These are phyloP conservation scores for Epinotia demarniana DNA, from an alignment of 2,888 invertebrate species.

Conservation along the genomic window DNA sequence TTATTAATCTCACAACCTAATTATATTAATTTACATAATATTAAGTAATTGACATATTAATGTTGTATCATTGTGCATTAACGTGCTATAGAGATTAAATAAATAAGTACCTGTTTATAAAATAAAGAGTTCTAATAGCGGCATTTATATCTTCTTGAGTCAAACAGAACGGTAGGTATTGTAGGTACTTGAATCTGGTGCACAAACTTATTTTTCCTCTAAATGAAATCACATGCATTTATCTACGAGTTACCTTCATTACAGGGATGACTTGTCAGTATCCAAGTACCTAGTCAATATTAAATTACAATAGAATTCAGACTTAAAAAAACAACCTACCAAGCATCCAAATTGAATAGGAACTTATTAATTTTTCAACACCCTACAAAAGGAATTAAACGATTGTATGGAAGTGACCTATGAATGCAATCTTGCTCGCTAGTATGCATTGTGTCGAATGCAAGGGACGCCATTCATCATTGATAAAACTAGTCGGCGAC, in stretches of 20 bases:
- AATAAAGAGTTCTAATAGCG: too few species aligned
- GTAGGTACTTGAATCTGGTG: too few species aligned
- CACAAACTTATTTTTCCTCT: too few species aligned
- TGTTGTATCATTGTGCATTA: too few species aligned
- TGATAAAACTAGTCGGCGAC: slow-evolving; percentile 73
- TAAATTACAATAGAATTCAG: neutral
- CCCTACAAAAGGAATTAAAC: slow-evolving; percentile 32
- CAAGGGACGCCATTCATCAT: slow-evolving; percentile 64
- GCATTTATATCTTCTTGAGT: too few species aligned
- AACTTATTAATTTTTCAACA: slow-evolving; percentile 19
- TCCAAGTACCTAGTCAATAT: neutral
- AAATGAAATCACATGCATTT: neutral
- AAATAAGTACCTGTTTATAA: too few species aligned
- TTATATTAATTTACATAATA: too few species aligned
- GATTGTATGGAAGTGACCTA: slow-evolving; percentile 28
- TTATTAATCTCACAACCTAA: neutral
- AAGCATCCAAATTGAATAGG: neutral
- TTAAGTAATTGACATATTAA: too few species aligned
- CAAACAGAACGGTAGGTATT: too few species aligned
- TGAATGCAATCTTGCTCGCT: slow-evolving; percentile 35
- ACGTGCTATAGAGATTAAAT: too few species aligned
- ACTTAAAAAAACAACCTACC: neutral
- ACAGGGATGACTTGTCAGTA: neutral
- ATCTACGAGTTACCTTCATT: neutral
- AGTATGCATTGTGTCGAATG: slow-evolving; percentile 38